phyloP scores from a whole-genome alignment of 2,888 invertebrate species.

The Tachina grossa region DNA sequence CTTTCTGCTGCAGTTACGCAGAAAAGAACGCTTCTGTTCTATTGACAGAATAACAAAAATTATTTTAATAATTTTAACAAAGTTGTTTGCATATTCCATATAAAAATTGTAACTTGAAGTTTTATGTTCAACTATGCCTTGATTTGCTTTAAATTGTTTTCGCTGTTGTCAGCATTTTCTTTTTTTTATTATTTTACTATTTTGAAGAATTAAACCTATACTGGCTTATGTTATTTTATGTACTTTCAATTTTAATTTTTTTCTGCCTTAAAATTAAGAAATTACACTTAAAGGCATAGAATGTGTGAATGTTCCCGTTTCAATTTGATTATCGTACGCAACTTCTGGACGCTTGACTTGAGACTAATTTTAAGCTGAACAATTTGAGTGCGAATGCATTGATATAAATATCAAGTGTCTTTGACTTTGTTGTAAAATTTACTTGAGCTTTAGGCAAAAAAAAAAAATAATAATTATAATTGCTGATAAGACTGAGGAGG shows the following conservation, averaged over 20 bases:
- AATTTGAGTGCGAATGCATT: constrained; percentile 38
- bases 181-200: not conserved
- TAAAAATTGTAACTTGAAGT: not conserved
- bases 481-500: constrained; percentile 54
- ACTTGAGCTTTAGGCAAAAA: constrained; percentile 16
- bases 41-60: not conserved
- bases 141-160: not conserved
- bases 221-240: too few relatives aligned
- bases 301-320: constrained; percentile 31
- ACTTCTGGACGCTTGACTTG: constrained; percentile 45
- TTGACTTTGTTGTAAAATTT: constrained; percentile 50
- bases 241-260: not conserved
- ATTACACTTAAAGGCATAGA: not conserved
- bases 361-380: constrained; percentile 62
- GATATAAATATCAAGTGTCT: constrained; percentile 7
- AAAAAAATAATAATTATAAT: not conserved
- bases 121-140: too few relatives aligned
- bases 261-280: not conserved
- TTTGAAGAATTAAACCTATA: constrained; percentile 19
- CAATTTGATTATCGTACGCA: constrained; percentile 36
- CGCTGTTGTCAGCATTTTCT: constrained; percentile 10
- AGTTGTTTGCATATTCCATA: too few relatives aligned
- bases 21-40: too few relatives aligned
- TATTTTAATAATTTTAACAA: not conserved
- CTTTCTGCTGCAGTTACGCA: too few relatives aligned